A percentile compares a stretch with the other conserved stretches of the same genome.
Evolutionary conservation across 1,140 invertebrate genomes (phyloP).

Genomic region (Drosophila mauritiana): DNA sequence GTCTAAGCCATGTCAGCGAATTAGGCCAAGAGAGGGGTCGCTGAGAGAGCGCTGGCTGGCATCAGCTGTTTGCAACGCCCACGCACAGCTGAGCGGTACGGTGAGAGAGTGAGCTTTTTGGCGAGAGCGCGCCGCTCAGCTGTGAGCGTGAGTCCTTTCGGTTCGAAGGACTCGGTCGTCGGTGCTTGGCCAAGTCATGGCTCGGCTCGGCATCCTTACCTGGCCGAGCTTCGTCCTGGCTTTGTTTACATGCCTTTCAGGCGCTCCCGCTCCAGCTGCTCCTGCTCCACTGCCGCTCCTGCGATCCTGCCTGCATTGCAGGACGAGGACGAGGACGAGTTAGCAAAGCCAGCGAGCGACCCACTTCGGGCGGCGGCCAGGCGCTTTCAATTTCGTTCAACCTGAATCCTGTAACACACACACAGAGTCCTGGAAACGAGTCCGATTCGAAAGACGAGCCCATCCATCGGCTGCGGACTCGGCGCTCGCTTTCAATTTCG

Average conservation of each 20-base stretch:
- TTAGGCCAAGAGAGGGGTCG: slow-evolving; percentile 52
- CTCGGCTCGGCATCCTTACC: slow-evolving; percentile 21
- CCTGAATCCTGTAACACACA: slow-evolving; percentile 33
- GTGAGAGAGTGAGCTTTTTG: slow-evolving; percentile 34
- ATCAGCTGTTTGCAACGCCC: slow-evolving; percentile 71
- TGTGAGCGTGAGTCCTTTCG: slow-evolving; percentile 13
- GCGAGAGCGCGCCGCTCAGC: slow-evolving; percentile 30
- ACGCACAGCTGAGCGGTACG: slow-evolving; percentile 46
- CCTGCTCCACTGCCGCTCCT: slow-evolving; percentile 12
- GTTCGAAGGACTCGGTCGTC: background rate
- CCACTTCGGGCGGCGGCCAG: slow-evolving; percentile 58
- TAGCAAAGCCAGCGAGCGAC: slow-evolving; percentile 41
- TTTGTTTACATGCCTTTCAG: slow-evolving; percentile 54
- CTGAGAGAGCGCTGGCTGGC: slow-evolving; percentile 18
- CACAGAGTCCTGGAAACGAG: slow-evolving; percentile 20
- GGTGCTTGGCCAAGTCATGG: background rate
- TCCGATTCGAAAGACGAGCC: slow-evolving; percentile 33
- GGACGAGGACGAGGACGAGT: slow-evolving; percentile 12
- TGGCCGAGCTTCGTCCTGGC: slow-evolving; percentile 31
- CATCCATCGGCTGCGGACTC: slow-evolving; percentile 13
- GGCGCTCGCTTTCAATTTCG: slow-evolving; percentile 74
- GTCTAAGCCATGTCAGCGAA: slow-evolving; percentile 68
- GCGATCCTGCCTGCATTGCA: slow-evolving; percentile 54
- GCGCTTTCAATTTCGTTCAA: slow-evolving; percentile 79
- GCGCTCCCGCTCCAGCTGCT: slow-evolving; percentile 29